Conservation (phyloP, 2,888 invertebrate species). For the Cephalotes varians region DNA sequence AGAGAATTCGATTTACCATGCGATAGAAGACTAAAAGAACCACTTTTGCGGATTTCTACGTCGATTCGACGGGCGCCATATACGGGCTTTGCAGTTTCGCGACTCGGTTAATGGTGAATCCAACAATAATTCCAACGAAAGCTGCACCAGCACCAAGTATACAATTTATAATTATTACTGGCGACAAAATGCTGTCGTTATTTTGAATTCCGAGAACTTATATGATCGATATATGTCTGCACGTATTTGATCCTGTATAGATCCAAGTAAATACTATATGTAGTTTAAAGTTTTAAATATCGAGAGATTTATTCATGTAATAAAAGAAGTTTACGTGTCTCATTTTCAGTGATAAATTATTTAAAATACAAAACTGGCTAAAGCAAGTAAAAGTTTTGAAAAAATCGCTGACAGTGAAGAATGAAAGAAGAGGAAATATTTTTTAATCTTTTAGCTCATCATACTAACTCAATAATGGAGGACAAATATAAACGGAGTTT, state of each 20-base stretch:
- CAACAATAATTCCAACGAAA: slow-evolving; percentile 63
- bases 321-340: not conserved
- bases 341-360: not conserved
- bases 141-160: slow-evolving; percentile 25
- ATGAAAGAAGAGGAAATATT: not conserved
- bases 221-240: not conserved
- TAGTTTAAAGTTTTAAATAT: not conserved
- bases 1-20: slow-evolving; percentile 28
- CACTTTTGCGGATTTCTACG: slow-evolving; percentile 64
- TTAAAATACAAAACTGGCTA: not conserved
- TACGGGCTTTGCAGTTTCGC: slow-evolving; percentile 55
- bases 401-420: not conserved
- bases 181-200: slow-evolving; percentile 30
- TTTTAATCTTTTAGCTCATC: not conserved
- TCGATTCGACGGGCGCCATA: slow-evolving; percentile 52
- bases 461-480: not conserved
- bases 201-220: slow-evolving; percentile 24
- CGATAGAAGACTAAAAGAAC: slow-evolving; percentile 32
- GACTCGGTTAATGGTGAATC: slow-evolving; percentile 66
- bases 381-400: not conserved
- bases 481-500: not conserved
- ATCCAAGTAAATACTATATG: not conserved
- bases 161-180: slow-evolving; percentile 30
- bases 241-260: not conserved
- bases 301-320: not conserved